Conservation (phyloP, 2,797 vertebrate species). For the Spinibarbus caldwelli region DNA sequence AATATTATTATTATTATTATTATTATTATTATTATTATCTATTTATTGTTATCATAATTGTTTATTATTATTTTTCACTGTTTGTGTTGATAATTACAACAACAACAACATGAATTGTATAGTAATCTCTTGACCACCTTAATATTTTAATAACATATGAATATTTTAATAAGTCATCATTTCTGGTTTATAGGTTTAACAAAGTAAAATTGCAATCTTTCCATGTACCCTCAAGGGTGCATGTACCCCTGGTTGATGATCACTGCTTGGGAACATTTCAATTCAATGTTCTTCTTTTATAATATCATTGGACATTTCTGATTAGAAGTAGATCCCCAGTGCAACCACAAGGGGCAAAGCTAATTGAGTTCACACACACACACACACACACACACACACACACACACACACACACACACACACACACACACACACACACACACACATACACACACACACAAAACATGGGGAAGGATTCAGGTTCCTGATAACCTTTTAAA, state of each 20-base stretch:
- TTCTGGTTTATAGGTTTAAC: background rate
- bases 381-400: too few relatives aligned
- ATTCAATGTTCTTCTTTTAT: conserved; percentile 49
- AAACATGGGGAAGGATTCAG: too few relatives aligned
- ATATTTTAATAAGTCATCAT: background rate
- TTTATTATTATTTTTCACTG: too few relatives aligned
- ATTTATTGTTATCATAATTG: too few relatives aligned
- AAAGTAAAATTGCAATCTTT: background rate
- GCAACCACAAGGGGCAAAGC: conserved; percentile 33
- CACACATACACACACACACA: too few relatives aligned
- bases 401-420: background rate
- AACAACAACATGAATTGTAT: background rate
- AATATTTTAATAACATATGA: background rate
- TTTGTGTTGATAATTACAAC: background rate
- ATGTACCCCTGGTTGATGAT: background rate
- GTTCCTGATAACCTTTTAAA: background rate
- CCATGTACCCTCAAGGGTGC: background rate
- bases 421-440: background rate
- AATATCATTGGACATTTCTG: conserved; percentile 44
- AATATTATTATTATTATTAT: background rate
- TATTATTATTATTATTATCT: too few relatives aligned
- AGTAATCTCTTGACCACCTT: background rate
- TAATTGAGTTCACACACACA: too few relatives aligned
- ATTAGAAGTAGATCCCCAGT: conserved; percentile 50
- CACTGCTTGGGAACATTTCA: conserved; percentile 2